Evolutionary conservation across 2,888 invertebrate genomes (phyloP).

Genomic region (Temnothorax ravouxi): DNA sequence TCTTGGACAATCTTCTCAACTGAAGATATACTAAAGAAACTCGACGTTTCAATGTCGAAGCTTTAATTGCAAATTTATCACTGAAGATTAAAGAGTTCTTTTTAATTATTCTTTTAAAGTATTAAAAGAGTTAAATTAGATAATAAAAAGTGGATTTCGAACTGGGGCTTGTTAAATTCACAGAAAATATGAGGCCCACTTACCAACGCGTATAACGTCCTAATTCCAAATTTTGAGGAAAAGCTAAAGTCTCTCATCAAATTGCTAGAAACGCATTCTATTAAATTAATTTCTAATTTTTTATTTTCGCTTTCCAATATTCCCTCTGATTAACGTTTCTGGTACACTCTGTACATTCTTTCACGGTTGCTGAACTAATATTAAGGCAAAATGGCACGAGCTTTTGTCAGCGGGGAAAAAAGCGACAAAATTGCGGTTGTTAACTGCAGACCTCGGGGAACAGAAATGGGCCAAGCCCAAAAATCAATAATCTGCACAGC

Average conservation of each 20-base stretch:
- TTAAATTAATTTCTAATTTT: background rate
- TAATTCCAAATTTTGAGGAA: constrained; percentile 7
- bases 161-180: background rate
- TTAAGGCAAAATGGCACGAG: constrained; percentile 10
- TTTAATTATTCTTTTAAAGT: background rate
- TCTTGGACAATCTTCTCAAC: background rate
- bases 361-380: background rate
- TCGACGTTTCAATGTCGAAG: background rate
- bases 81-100: background rate
- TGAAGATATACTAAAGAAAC: background rate
- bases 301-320: background rate
- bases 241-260: background rate
- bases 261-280: background rate
- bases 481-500: constrained; percentile 31
- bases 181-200: background rate
- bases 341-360: constrained; percentile 20
- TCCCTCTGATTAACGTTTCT: background rate
- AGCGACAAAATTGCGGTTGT: constrained; percentile 32
- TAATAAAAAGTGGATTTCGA: background rate
- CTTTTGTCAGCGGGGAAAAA: constrained; percentile 31
- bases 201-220: background rate
- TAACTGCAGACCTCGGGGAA: constrained; percentile 35
- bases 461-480: constrained; percentile 32
- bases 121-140: background rate
- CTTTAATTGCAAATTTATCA: background rate